Evolutionary conservation across 2,113 vertebrate genomes (phyloP), one percentile per base, ranked within the genome.

Genomic region (Motacilla tschutschensis): DNA sequence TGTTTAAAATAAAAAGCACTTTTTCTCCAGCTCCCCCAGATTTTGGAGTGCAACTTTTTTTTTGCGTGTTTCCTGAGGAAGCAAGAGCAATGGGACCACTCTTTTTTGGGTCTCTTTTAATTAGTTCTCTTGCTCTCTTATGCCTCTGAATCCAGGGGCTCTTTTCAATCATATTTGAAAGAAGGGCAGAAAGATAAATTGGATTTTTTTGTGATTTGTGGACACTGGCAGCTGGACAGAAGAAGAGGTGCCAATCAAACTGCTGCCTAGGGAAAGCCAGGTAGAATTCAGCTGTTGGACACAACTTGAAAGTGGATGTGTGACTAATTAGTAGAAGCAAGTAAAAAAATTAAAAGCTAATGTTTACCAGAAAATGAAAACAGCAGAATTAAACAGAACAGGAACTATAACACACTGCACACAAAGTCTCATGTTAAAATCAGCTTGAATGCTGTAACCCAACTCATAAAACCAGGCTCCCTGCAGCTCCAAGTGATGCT

Each of bases 161-260:
- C 55, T 71, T 85, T 82, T 89, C 90, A 89, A 69, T 87, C 79
- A 76, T 5, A 0, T 54, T 6, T 83, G 55, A 82, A 91, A 62
- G 54, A 85, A 65, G 40, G 7, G 14, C 2, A 73, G 54, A 57
- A 79, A 89, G 76, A 82, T 43, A 62, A 91, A 85, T 50, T 46
- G 22, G n/a, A 33, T 22, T 78, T 83, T 70, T 80, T 63, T 33
- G 58, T 70, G 26, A 91, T 87, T 91, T 89, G 85, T 77, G 67
- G 74, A 65, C 15, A 20, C 26, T 62, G 79, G 88, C 72, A 89
- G 51, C 59, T 82, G 64, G 64, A 84, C 51, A 67, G 70, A 67
- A 26, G n/a, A 79, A 38, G n/a, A 85, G 10, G 35, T 82, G 83
- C 64, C 64, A 38, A 82, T 73, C 76, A 89, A 38, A 24, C 38